Evolutionary conservation across 2,888 invertebrate species (phyloP).

Genomic region (Anticlea derivata): DNA sequence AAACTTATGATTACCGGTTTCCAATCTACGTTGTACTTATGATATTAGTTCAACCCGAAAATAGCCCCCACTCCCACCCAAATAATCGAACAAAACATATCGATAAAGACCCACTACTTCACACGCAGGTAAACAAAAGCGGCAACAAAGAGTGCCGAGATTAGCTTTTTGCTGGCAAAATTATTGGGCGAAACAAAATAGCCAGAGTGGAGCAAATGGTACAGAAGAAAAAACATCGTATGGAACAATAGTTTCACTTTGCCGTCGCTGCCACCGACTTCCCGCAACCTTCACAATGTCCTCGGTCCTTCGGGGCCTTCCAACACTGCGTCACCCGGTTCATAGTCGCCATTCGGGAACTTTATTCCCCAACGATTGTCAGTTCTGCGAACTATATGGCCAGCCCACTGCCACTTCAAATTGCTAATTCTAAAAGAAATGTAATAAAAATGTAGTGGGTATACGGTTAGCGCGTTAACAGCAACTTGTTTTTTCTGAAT

Average conservation of each 20-base stretch:
- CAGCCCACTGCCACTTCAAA: too few species aligned
- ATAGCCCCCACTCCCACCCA: neutral
- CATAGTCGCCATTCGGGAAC: too few species aligned
- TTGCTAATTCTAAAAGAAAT: too few species aligned
- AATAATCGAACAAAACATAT: constrained; percentile 16
- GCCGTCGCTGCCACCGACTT: too few species aligned
- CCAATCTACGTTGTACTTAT: neutral
- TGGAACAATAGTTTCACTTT: neutral
- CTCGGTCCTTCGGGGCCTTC: too few species aligned
- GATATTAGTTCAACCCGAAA: neutral
- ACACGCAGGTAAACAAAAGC: constrained; percentile 24
- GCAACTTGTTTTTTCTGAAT: too few species aligned
- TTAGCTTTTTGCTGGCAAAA: constrained; percentile 43
- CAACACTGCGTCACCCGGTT: too few species aligned
- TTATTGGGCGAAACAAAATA: constrained; percentile 40
- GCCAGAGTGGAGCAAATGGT: constrained; percentile 20
- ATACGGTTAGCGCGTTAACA: too few species aligned
- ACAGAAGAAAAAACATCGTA: neutral
- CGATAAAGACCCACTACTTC: constrained; percentile 14
- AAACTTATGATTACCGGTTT: neutral
- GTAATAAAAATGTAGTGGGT: too few species aligned
- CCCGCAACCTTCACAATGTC: too few species aligned
- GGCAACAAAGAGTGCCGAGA: constrained; percentile 32
- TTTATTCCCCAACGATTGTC: too few species aligned
- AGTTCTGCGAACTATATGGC: too few species aligned